phyloP scores from a whole-genome alignment of 2,797 vertebrate species.

The Chaunax sp. region DNA sequence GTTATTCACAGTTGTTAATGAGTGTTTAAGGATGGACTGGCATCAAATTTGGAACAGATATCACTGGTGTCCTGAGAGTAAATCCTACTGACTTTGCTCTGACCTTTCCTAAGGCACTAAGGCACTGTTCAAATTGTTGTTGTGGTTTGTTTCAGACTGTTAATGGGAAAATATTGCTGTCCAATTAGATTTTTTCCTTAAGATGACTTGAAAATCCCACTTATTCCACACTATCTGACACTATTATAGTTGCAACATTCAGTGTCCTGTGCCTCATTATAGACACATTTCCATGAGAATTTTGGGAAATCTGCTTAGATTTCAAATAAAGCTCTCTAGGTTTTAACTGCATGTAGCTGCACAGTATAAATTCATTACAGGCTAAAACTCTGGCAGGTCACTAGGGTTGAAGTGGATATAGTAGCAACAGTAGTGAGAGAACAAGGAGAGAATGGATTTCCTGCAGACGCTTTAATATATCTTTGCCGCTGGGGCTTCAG shows the following conservation, averaged over 20 bases:
- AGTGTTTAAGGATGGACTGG: not conserved
- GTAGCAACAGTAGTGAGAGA: not conserved
- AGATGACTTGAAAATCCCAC: too few species aligned
- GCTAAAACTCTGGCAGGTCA: slow-evolving; percentile 29
- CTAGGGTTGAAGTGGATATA: slow-evolving; percentile 21
- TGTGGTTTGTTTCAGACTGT: too few species aligned
- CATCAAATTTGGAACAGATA: not conserved
- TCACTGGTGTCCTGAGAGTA: not conserved
- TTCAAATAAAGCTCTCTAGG: not conserved
- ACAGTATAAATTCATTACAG: slow-evolving; percentile 7
- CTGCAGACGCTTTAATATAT: slow-evolving; percentile 7
- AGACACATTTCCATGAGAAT: too few species aligned
- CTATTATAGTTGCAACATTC: too few species aligned
- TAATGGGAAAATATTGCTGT: too few species aligned
- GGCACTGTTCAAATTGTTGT: too few species aligned
- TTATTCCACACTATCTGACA: too few species aligned
- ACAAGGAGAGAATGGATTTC: slow-evolving; percentile 2
- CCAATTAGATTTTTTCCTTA: too few species aligned
- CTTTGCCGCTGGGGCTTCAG: slow-evolving; percentile 9
- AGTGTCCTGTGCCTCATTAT: too few species aligned
- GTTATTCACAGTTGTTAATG: not conserved
- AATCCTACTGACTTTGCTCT: too few species aligned
- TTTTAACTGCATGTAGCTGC: not conserved
- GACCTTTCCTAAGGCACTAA: too few species aligned
- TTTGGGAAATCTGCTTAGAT: not conserved